phyloP scores from a whole-genome alignment of 64 coral and sea anemone species.

The Acropora yongei region DNA sequence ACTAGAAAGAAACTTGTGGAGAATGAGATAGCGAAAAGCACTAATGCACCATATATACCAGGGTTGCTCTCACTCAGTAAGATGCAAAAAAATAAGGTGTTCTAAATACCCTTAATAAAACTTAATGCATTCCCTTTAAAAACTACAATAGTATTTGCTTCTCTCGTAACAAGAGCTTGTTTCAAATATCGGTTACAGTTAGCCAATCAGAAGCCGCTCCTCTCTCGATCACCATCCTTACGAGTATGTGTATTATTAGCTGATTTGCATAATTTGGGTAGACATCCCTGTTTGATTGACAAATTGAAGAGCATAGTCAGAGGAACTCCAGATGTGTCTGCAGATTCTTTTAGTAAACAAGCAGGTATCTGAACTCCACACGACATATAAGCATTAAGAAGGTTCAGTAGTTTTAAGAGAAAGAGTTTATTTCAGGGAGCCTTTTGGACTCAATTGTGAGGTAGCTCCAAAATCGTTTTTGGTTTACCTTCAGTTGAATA shows the following conservation, averaged over 20 bases:
- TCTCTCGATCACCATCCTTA: not conserved
- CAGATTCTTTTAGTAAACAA: not conserved
- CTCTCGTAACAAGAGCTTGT: too few species aligned
- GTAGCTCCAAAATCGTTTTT: not conserved
- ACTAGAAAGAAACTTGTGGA: too few species aligned
- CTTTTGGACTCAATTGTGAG: not conserved
- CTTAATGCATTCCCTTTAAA: too few species aligned
- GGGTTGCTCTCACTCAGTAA: too few species aligned
- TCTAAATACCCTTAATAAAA: too few species aligned
- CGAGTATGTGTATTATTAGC: not conserved
- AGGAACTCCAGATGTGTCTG: not conserved
- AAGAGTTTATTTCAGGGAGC: not conserved
- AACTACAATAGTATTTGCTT: too few species aligned
- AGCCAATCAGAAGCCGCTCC: constrained; percentile 31
- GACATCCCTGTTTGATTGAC: not conserved
- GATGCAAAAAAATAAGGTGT: too few species aligned
- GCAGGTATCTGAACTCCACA: not conserved
- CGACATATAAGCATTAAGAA: constrained; percentile 14
- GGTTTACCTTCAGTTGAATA: not conserved
- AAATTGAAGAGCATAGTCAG: not conserved
- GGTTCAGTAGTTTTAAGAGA: not conserved
- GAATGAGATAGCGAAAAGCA: too few species aligned
- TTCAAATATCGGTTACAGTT: not conserved
- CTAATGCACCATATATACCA: too few species aligned
- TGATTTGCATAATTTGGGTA: not conserved